Percentiles rank a stretch among this genome's conserved stretches.
Evolutionary conservation across 1,140 invertebrate genomes (phyloP).

Genomic region (Megathymus violae): DNA sequence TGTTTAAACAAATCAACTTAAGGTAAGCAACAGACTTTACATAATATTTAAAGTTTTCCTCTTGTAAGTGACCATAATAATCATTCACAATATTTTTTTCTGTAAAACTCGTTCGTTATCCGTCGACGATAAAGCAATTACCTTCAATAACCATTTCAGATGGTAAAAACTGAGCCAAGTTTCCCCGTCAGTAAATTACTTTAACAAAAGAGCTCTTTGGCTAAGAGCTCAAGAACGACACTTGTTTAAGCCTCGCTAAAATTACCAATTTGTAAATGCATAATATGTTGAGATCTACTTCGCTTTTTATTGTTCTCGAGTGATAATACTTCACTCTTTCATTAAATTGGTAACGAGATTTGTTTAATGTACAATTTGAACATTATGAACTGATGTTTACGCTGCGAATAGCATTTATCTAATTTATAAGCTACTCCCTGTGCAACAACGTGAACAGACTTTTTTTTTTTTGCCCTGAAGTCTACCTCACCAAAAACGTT

Average conservation of each 20-base stretch:
- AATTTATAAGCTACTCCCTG: too few species aligned
- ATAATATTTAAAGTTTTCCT: too few species aligned
- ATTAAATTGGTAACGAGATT: neutral
- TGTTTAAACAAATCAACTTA: too few species aligned
- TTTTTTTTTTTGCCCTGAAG: too few species aligned
- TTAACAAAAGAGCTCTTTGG: slow-evolving; percentile 15
- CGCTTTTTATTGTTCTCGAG: slow-evolving; percentile 5
- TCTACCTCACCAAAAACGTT: too few species aligned
- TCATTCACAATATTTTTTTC: neutral
- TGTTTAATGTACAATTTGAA: too few species aligned
- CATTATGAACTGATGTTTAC: too few species aligned
- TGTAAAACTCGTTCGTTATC: neutral
- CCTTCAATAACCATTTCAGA: slow-evolving; percentile 19
- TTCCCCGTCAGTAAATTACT: slow-evolving; percentile 17
- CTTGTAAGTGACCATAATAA: too few species aligned
- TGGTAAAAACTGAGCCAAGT: slow-evolving; percentile 18
- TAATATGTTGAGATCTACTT: slow-evolving; percentile 7
- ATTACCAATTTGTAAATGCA: slow-evolving; percentile 19
- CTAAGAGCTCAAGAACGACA: slow-evolving; percentile 4
- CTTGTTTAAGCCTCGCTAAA: slow-evolving; percentile 7
- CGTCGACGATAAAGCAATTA: slow-evolving; percentile 1
- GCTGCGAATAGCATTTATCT: too few species aligned
- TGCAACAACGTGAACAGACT: too few species aligned
- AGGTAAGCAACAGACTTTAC: too few species aligned
- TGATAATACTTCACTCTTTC: neutral